Percentiles rank a stretch among this genome's conserved stretches.
Conservation (phyloP, 2,797 vertebrate species). For the Premnoplex brunnescens region DNA sequence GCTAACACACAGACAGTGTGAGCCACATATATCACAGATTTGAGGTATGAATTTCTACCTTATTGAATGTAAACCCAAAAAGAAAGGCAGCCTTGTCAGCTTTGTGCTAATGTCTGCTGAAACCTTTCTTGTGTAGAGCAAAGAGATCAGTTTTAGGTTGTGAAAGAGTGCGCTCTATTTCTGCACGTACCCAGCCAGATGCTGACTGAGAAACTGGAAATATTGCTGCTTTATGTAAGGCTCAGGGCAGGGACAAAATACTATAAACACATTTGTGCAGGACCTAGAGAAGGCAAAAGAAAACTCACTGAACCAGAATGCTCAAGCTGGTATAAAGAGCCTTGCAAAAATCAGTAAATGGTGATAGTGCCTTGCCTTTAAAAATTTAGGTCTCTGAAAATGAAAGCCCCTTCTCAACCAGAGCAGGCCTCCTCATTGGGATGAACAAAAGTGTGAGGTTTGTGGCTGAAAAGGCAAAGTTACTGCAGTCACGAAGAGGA, state of each 20-base stretch:
- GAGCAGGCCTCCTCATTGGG: not conserved
- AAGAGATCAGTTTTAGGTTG: not conserved
- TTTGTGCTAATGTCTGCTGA: not conserved
- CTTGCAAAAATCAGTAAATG: not conserved
- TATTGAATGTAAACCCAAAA: not conserved
- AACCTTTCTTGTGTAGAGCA: not conserved
- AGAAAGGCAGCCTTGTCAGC: slow-evolving; percentile 22
- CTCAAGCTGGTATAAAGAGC: not conserved
- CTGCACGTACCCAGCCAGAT: not conserved
- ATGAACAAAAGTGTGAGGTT: not conserved
- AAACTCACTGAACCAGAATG: not conserved
- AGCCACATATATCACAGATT: not conserved
- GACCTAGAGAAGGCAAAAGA: not conserved
- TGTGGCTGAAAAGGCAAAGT: not conserved
- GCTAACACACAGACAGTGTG: not conserved
- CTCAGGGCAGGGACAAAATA: not conserved
- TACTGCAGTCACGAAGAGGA: not conserved
- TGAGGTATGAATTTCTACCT: not conserved
- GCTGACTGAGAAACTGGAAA: not conserved
- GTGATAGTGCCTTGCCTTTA: not conserved
- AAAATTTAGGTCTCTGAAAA: not conserved
- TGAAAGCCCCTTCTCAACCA: not conserved
- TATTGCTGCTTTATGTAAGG: not conserved
- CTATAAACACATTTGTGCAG: not conserved
- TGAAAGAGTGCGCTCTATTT: not conserved